phyloP scores from a whole-genome alignment of 2,113 vertebrate genomes.

The Macrotis lagotis region DNA sequence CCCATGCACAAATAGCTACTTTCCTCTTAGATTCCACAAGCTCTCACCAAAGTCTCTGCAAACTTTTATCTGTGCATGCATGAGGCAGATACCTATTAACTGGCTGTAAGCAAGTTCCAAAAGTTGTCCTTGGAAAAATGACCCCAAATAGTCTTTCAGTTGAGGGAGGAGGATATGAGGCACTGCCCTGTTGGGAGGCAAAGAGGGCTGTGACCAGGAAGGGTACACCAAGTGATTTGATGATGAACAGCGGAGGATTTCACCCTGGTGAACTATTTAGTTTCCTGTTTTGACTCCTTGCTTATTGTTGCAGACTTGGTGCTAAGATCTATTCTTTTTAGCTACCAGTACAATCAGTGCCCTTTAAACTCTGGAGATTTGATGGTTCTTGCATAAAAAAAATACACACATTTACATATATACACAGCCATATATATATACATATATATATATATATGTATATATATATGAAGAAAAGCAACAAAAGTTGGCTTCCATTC shows the following conservation, averaged over 20 bases:
- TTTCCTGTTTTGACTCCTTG: background rate
- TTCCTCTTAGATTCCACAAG: slow-evolving; percentile 48
- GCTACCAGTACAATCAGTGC: background rate
- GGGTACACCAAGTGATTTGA: background rate
- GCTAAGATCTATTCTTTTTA: background rate
- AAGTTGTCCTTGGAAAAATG: background rate
- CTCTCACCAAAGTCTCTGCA: slow-evolving; percentile 53
- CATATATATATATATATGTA: background rate
- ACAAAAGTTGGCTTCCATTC: slow-evolving; percentile 71
- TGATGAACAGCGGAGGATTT: background rate
- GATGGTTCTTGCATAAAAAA: background rate
- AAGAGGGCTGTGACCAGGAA: background rate
- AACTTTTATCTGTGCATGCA: slow-evolving; percentile 32
- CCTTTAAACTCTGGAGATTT: background rate
- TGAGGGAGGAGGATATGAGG: background rate
- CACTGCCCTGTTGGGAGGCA: background rate
- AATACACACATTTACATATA: slow-evolving; percentile 18
- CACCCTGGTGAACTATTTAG: background rate
- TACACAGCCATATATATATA: slow-evolving; percentile 35
- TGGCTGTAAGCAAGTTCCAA: background rate
- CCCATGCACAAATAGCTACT: slow-evolving; percentile 75
- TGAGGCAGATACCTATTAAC: background rate
- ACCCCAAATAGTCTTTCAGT: background rate
- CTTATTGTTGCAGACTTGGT: background rate
- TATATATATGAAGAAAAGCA: slow-evolving; percentile 58